Base-by-base conservation (phyloP, 2,888 invertebrate genomes). In the Drosophila paracracens region DNA sequence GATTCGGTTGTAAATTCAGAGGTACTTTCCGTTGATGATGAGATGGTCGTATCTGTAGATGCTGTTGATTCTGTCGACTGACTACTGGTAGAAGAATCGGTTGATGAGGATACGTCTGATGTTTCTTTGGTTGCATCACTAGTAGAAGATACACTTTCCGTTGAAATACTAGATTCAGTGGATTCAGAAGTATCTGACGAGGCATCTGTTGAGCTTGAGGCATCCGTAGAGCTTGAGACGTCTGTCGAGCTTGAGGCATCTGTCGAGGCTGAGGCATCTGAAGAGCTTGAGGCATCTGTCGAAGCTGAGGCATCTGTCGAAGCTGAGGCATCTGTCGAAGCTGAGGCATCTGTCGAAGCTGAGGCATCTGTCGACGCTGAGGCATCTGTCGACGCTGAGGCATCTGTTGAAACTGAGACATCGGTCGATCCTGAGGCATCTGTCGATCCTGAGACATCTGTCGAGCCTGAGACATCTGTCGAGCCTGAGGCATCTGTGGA, bases 1-100 rank as follows among this genome's bases (percentile, higher is more conserved):
- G 91, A 67, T 36, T 70, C 86, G 13, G 83, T 80, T 6, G 82
- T 71, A 8, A 51, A 5, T 7, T 82, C 83, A 3, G 70, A 16
- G 2, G 82, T 85, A n/a, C 46, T 65, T 43, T 76, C 81, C 4
- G 76, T 76, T 46, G 76, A 62, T 21, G 74, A 62, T 1, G 90
- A 79, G 6, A 31, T 48, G 21, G 82, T 79, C 5, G 77, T 46
- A 16, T 77, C 80, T 35, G 80, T 64, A 27, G 77, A 66, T 6
- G 51, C 52, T 33, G 79, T 56, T 33, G 76, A 74, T 29, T 69
- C 71, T 31, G 81, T 66, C 2, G 78, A 70, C 35, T 61, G 59
- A 29, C 63, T 63, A 13, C 52, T 52, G 33, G 54, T 21, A n/a
- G 71, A 76, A 16, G 62, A 25, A 10, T 70, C 76, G 2, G 81